Base-by-base conservation (phyloP, 2,888 invertebrate genomes). In the Patella ulyssiponensis region DNA sequence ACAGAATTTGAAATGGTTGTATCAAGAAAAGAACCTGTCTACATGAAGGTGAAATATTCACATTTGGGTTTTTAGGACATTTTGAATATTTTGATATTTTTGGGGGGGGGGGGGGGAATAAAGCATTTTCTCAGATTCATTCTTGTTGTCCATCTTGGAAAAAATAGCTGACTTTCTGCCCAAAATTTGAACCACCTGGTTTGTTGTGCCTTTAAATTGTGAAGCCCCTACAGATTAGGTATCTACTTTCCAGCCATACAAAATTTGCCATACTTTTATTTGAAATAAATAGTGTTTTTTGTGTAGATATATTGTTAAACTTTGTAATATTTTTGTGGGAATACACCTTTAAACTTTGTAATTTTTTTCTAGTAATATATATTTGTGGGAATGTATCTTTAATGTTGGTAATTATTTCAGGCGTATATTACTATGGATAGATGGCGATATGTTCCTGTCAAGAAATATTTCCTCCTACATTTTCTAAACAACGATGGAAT, bases 391-490 rank as follows among this genome's bases (percentile, higher is more conserved):
- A 51, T 75, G 75, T 75, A 54, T 76, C 71, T 12, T 20, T 54
- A 23, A 20, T 3, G 17, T 1, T 23, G 1, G 14, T 69, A 7
- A 33, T 2, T 70, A n/a, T 82, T 83, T 11, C 81, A 90, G 90
- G 83, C 86, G 1, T 89, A 86, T 83, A 85, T 88, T 12, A 71
- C 84, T 54, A 78, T 85, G 78, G 89, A 88, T 73, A 84, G 82
- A 9, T 90, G 90, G 90, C 82, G 88, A 75, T 89, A 89, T 80
- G 82, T 89, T 17, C 85, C 86, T 7, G 83, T 90, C 9, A 83
- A 82, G n/a, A 90, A 90, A 80, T 80, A 87, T 79, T 88, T 88
- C 77, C 79, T 84, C 64, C 81, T 89, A 2, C 90, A 90, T 78
- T 90, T 84, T 78, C 81, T 89, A 74, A 84, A 84, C 44, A 86